Base-by-base conservation (phyloP, 2,113 vertebrate species). In the Bubo bubo region DNA sequence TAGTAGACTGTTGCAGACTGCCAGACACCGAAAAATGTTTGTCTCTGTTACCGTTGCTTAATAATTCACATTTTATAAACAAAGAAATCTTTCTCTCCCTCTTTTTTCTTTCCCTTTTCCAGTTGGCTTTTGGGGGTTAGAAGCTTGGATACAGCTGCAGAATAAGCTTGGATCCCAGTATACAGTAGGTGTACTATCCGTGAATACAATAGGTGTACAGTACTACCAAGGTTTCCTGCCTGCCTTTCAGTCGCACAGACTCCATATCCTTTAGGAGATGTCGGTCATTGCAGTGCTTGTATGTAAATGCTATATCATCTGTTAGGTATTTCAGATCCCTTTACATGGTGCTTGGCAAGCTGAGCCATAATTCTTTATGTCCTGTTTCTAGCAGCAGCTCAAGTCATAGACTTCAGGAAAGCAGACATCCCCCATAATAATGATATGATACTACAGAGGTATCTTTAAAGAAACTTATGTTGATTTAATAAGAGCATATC, bases 11-110 rank as follows among this genome's bases (percentile, higher is more conserved):
- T 79, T 95, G 71, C 88, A 93, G 92, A 62, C 90, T 96, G 90
- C 95, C 95, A 97, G 96, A 96, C 88, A 75, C 83, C 74, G 79
- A 96, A 90, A 96, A 96, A 96, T 93, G 43, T 93, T 97, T 97
- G 89, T 92, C 92, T 95, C 70, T 70, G 21, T 93, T 93, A 66
- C 80, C 68, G 28, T 88, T 97, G 92, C 95, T 95, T 95, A 89
- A 97, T 97, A 97, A 97, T 94, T 97, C 92, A 91, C 20, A 1
- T 94, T 92, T 91, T 96, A 94, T 88, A 97, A 97, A 98, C 96
- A 97, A 97, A 97, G 96, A 84, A 92, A 96, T 97, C 96, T 95
- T 98, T 97, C 93, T 97, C 84, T 91, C 73, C 14, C 0, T 15
- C 47, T 95, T 91, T 87, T 62, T 84, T 86, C 56, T 82, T 62